These are phyloP conservation scores for Hyalella azteca DNA, from an alignment of 2,888 invertebrate species.

Conservation along the genomic window DNA sequence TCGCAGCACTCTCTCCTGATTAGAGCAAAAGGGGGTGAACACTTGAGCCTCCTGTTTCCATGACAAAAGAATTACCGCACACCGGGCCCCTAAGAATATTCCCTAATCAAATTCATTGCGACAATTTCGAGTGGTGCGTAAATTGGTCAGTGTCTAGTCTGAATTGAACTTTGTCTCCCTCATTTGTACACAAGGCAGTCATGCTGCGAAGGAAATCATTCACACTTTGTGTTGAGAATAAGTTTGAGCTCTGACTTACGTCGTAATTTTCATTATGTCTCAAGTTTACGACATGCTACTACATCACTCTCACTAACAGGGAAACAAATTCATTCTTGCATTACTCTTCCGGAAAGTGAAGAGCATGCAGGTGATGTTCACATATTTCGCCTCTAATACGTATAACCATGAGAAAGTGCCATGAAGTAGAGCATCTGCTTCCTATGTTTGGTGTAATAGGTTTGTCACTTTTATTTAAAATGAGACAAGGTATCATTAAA, in stretches of 20 bases:
- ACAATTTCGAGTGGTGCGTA: neutral
- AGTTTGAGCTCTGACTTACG: constrained; percentile 18
- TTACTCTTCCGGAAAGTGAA: constrained; percentile 21
- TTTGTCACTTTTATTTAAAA: neutral
- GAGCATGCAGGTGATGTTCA: constrained; percentile 1
- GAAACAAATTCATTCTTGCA: constrained; percentile 3
- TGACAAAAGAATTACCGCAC: constrained; percentile 5
- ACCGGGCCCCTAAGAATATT: neutral
- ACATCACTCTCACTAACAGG: neutral
- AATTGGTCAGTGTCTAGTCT: neutral
- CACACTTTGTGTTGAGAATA: neutral
- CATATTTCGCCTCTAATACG: neutral
- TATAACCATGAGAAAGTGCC: constrained; percentile 3
- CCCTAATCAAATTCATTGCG: constrained; percentile 18
- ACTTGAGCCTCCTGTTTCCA: constrained; percentile 23
- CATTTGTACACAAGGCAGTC: neutral
- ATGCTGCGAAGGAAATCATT: constrained; percentile 3
- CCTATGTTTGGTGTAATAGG: neutral
- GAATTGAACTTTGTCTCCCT: neutral
- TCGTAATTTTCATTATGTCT: constrained; percentile 10
- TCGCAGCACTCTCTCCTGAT: constrained; percentile 16
- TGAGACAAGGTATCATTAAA: too few relatives aligned
- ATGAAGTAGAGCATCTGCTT: neutral
- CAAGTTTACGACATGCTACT: neutral
- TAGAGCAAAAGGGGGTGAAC: constrained; percentile 16